Conservation (phyloP, 2,888 invertebrate species). For the Aethes cnicana region DNA sequence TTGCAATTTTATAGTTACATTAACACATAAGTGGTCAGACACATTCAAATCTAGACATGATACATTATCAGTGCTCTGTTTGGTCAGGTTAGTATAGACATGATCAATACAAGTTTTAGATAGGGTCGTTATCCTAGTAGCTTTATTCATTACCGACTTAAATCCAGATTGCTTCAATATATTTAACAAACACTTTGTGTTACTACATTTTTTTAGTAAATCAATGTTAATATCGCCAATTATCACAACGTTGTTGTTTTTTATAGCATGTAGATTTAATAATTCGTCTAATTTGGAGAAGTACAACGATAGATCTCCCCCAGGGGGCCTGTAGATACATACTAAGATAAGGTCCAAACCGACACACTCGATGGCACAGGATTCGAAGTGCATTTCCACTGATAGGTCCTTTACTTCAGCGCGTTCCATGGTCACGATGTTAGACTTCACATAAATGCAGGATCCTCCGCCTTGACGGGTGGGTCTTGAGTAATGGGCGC, state of each 20-base stretch:
- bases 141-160: background rate
- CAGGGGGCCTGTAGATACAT: no score
- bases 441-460: no score
- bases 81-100: background rate
- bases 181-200: background rate
- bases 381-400: no score
- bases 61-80: background rate
- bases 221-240: background rate
- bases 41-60: background rate
- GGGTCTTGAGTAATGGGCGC: no score
- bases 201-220: background rate
- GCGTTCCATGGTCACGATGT: no score
- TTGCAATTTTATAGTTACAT: background rate
- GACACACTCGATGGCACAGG: no score
- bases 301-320: conserved; percentile 10
- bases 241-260: conserved; percentile 4
- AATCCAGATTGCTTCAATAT: background rate
- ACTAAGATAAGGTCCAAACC: no score
- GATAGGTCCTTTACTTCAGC: no score
- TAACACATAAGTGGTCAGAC: background rate
- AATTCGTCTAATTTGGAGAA: background rate
- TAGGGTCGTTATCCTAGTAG: background rate
- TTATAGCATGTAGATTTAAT: background rate
- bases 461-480: no score
- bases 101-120: conserved; percentile 4